Base-by-base conservation (phyloP, 23 tunicate genomes). In the Ascidia mentula region DNA sequence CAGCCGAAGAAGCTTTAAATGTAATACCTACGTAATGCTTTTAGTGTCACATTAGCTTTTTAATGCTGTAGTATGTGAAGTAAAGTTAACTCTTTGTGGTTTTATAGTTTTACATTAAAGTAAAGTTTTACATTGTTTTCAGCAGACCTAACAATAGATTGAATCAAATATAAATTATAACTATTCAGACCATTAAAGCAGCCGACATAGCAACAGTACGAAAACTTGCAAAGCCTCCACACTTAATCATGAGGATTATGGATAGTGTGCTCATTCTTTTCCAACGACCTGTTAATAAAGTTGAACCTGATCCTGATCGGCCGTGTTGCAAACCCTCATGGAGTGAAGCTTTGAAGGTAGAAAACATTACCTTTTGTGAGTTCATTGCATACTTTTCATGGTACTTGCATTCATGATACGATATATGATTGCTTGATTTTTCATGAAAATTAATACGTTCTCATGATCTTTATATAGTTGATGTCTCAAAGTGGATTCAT, bases 211-310 rank as follows among this genome's bases (percentile, higher is more conserved):
- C 99, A n/a, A 96, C 99, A 40, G 99, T 96, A 1, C 96, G 99
- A 31, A 96, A 96, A 79, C 99, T 96, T 40, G 99, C 97, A 79
- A 96, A 96, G 72, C 99, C 99, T 36, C 99, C 99, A 5, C 99
- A 96, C 72, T 72, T 96, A 79, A 96, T 96, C 77, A 96, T 96
- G 99, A 75, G 99, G 38, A 91, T 96, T 71, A 96, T 96, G 99
- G 99, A 96, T 53, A 84, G 95, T 59, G 92, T 84, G 5, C 79
- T 91, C 45, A 79, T 96, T 30, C 80, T 96, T 20, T 96, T 96
- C 75, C 92, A 89, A 80, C 74, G 90, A 6, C 79, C 75, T 33
- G 37, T 93, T 45, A 77, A 80, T 40, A 81, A 86, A 79, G 92
- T 88, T 30, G 86, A 88, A 76, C 80, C 59, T 31, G 98, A 93